Conservation (phyloP, 2,797 vertebrate genomes). For the Cyclopterus lumpus region DNA sequence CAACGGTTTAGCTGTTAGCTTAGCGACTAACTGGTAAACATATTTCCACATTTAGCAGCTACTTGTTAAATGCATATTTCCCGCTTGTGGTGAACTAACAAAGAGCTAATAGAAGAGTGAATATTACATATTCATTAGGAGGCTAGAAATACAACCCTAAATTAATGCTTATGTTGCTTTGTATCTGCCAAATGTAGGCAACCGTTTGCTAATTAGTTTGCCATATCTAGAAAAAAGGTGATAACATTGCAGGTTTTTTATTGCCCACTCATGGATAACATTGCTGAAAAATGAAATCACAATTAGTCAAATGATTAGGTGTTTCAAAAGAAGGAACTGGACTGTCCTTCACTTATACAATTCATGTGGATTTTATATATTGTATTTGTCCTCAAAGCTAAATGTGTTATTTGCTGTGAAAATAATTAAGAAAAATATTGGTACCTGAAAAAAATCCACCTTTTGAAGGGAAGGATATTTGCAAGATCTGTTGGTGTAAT, state of each 20-base stretch:
- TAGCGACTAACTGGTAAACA: background rate
- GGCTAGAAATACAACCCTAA: background rate
- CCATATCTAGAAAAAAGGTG: background rate
- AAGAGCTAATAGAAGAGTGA: background rate
- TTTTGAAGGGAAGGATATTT: slow-evolving; percentile 30
- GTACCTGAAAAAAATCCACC: background rate
- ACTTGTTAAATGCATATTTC: background rate
- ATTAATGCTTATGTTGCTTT: background rate
- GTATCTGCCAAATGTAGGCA: background rate
- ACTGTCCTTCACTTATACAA: background rate
- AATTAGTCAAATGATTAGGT: background rate
- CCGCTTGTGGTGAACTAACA: background rate
- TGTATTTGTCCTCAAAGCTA: background rate
- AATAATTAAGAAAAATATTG: background rate
- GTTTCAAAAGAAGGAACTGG: slow-evolving; percentile 7
- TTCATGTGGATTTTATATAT: background rate
- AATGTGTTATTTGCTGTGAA: background rate
- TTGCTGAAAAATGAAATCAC: background rate
- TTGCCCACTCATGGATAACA: background rate
- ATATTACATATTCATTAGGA: background rate
- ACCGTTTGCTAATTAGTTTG: background rate
- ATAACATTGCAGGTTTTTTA: background rate
- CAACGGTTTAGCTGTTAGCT: background rate
- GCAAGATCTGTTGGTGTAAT: slow-evolving; percentile 64
- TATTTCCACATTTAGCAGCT: background rate